Percentiles rank a stretch among this genome's conserved stretches.
phyloP scores from a whole-genome alignment of 2,888 invertebrate genomes.

The Gortyna flavago region DNA sequence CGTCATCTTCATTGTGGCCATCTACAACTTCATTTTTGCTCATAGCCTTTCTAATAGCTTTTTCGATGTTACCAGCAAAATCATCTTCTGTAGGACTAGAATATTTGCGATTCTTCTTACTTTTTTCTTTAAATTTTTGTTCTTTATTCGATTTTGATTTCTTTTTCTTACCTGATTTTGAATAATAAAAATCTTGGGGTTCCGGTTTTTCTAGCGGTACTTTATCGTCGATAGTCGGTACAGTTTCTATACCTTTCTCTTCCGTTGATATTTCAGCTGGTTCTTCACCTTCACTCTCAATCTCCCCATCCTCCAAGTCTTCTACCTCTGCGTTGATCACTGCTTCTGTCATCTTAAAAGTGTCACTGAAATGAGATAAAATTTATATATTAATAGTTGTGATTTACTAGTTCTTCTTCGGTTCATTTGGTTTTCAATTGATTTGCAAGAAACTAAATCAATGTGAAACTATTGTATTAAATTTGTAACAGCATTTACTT shows the following conservation, averaged over 20 bases:
- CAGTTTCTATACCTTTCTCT: constrained; percentile 71
- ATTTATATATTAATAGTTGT: constrained; percentile 23
- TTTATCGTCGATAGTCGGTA: constrained; percentile 67
- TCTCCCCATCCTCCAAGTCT: constrained; percentile 96
- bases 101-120: constrained; percentile 87
- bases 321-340: constrained; percentile 78
- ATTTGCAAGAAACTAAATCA: constrained; percentile 10
- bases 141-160: constrained; percentile 87
- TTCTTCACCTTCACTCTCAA: constrained; percentile 91
- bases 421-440: neutral
- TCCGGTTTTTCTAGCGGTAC: constrained; percentile 75
- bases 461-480: constrained; percentile 2
- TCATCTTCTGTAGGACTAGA: constrained; percentile 90
- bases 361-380: constrained; percentile 80
- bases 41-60: constrained; percentile 93
- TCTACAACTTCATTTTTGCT: constrained; percentile 91
- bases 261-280: constrained; percentile 73
- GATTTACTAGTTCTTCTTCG: constrained; percentile 1
- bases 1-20: constrained; percentile 83
- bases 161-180: constrained; percentile 89
- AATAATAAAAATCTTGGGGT: constrained; percentile 78
- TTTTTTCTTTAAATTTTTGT: constrained; percentile 88
- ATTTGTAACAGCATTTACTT: constrained; percentile 12
- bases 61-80: constrained; percentile 94
- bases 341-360: constrained; percentile 81